Evolutionary conservation across 2,113 vertebrate species (phyloP), one percentile per base, ranked within the genome.

Genomic region (Butorides virescens): DNA sequence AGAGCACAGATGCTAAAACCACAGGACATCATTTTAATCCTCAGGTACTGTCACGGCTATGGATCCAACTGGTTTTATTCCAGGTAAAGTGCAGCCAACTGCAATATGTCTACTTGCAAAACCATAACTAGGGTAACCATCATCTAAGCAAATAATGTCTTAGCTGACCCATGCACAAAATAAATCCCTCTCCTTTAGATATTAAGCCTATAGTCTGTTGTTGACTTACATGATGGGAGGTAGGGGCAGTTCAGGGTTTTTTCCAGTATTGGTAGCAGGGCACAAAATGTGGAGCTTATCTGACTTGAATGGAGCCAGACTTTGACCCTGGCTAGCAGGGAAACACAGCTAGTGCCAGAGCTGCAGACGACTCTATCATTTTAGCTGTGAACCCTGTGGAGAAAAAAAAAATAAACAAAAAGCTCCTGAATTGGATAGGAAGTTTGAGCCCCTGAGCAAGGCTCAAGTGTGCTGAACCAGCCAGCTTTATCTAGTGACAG

Each of bases 1-100:
- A 93, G 63, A 75, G 79, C 88, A 92, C 97, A 97, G 97, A 97
- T 97, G 95, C 90, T 87, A 73, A 96, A 97, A 96, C 95, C 91
- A 82, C 93, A 86, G 96, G 95, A 96, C 90, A 88, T 88, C 81
- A 47, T 92, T 95, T 96, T 98, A 97, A 96, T 97, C 94, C 90
- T 88, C 76, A 73, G 87, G 92, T 97, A 75, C 56, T 84, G 92
- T 95, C 95, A 89, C 81, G 90, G 92, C 76, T 93, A 95, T 84
- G 80, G 42, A 92, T 96, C 90, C 94, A 96, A 59, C 82, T 95
- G 84, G 81, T 91, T 92, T 94, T 94, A 81, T 91, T 95, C 61
- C 85, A 96, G 58, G 63, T 92, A 87, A 96, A 93, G 59, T 58
- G 73, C n/a, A 91, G 61, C 84, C 90, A 92, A 67, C 47, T 86